Conservation (phyloP, 2,888 invertebrate species). For the Andrena flavipes region DNA sequence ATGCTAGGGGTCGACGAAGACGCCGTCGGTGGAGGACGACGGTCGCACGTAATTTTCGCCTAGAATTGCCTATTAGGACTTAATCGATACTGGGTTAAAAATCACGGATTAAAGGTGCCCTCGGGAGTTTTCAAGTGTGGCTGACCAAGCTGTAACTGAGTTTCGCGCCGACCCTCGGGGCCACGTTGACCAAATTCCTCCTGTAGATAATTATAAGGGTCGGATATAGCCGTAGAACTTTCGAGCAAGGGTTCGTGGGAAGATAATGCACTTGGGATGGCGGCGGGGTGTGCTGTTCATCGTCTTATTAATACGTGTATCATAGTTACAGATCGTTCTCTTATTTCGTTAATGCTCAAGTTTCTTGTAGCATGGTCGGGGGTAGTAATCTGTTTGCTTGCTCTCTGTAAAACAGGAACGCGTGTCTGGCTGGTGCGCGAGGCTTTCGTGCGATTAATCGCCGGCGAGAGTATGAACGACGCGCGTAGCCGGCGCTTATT, state of each 20-base stretch:
- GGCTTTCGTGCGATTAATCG: conserved; percentile 60
- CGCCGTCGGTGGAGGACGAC: neutral
- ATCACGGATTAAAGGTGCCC: conserved; percentile 75
- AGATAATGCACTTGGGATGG: conserved; percentile 59
- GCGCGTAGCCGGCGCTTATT: conserved; percentile 75
- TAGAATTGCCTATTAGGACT: conserved; percentile 74
- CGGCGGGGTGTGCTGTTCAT: conserved; percentile 26
- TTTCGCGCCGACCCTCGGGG: conserved; percentile 71
- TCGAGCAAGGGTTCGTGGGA: conserved; percentile 47
- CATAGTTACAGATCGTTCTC: neutral
- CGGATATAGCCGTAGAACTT: conserved; percentile 59
- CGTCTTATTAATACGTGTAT: conserved; percentile 34
- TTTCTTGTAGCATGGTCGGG: neutral
- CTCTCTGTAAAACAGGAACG: conserved; percentile 18
- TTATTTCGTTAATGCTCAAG: neutral
- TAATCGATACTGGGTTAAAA: conserved; percentile 78
- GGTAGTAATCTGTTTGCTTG: conserved; percentile 2
- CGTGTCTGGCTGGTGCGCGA: conserved; percentile 12
- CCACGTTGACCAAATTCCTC: conserved; percentile 81
- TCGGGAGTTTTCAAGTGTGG: conserved; percentile 75
- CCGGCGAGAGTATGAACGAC: conserved; percentile 47
- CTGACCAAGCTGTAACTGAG: conserved; percentile 81
- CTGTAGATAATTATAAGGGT: conserved; percentile 81
- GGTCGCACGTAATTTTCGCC: conserved; percentile 64
- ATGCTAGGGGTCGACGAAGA: conserved; percentile 21